Base-by-base conservation (phyloP, 2,888 invertebrate genomes). In the Matsumyia berberina region DNA sequence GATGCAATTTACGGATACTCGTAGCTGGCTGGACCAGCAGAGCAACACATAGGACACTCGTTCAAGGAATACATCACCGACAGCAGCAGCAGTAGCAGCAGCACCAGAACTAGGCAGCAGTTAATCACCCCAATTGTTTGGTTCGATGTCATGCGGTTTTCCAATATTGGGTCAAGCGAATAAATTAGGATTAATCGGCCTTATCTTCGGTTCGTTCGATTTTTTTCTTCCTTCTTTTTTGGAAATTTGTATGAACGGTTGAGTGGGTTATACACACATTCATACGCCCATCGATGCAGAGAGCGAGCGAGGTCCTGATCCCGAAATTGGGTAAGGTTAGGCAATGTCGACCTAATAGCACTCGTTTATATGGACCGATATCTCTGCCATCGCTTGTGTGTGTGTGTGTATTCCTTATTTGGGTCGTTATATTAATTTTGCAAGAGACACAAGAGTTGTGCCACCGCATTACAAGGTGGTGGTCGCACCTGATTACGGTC, bases 131-230 rank as follows among this genome's bases (percentile, higher is more conserved):
- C 85, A 85, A 85, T 80, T 85, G 85, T 85, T 85, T 51, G 58
- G 69, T 74, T 85, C 80, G 85, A 80, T 85, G 86, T 86, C 86
- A 86, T 86, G 86, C 81, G 86, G 86, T 86, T 86, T 86, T 86
- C 76, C 86, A 86, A 86, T 86, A 86, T 81, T 80, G 72, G 86
- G 81, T 77, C 86, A 86, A 62, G 81, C 86, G 81, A 86, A 86
- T 86, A 86, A 86, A 86, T 86, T 86, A 86, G 86, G 81, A 86
- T 86, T 86, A 86, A 86, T 86, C 86, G 86, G 77, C 86, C 86
- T 86, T 86, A 86, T 86, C 86, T 81, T 72, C 64, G 70, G 66
- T 70, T 85, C 64, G 69, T 64, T 79, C 60, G 31, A 33, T 46
- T 49, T 55, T 62, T 77, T 66, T 69, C n/a, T n/a, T 24, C 24